Conservation (phyloP, 2,113 vertebrate genomes). For the Chiloscyllium plagiosum region DNA sequence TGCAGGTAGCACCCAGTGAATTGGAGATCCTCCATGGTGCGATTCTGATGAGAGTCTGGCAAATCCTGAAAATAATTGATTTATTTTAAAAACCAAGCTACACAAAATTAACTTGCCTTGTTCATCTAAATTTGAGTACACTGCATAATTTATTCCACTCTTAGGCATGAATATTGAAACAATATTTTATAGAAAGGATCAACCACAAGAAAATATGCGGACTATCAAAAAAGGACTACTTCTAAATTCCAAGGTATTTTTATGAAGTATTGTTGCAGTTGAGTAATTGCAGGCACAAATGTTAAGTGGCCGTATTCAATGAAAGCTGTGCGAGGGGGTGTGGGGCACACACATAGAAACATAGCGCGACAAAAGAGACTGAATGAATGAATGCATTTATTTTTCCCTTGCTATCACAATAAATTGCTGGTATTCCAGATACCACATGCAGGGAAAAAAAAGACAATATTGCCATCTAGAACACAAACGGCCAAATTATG, state of each 20-base stretch:
- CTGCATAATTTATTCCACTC: not conserved
- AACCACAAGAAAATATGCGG: not conserved
- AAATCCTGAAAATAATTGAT: constrained; percentile 63
- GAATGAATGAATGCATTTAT: too few species aligned
- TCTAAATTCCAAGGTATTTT: not conserved
- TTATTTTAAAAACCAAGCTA: not conserved
- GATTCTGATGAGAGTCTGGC: constrained; percentile 90
- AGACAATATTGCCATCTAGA: not conserved
- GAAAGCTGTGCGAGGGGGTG: not conserved
- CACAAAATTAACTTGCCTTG: not conserved
- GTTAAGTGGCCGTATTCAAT: not conserved
- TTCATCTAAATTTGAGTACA: not conserved
- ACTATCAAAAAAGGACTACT: not conserved
- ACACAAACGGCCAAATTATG: too few species aligned
- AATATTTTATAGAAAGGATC: not conserved
- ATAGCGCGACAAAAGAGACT: too few species aligned
- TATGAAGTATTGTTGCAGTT: not conserved
- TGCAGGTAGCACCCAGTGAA: constrained; percentile 97
- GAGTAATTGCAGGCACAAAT: not conserved
- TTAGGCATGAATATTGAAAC: not conserved
- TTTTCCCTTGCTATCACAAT: not conserved
- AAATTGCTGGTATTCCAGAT: not conserved
- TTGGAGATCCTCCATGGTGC: constrained; percentile 91
- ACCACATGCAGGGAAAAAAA: not conserved
- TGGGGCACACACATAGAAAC: too few species aligned